Base-by-base conservation (phyloP, 2,113 vertebrate species). In the Ptychochromis oligacanthus region DNA sequence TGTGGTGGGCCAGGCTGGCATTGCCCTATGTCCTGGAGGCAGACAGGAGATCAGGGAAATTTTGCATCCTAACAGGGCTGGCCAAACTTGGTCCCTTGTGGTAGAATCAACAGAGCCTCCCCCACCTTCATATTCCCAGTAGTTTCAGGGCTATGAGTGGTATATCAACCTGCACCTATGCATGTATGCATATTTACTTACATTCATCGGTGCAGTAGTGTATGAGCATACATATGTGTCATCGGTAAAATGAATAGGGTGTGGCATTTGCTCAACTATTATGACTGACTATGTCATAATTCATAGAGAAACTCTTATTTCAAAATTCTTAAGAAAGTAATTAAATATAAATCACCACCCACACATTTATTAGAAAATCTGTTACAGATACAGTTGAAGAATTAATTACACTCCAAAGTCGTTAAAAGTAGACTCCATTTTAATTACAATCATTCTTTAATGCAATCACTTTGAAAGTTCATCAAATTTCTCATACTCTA, bases 331-430 rank as follows among this genome's bases (percentile, higher is more conserved):
- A 79, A 83, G 90, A 61, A 92, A 86, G 88, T 86, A 79, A 93
- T 94, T 93, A 92, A 93, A 89, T 85, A 93, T 90, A 89, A 93
- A 95, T 93, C 91, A 92, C 89, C 88, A 77, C 89, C 89, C 87
- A 81, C 89, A 90, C 93, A 93, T 94, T 92, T 93, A 92, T 92
- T 92, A 90, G 77, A 88, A 93, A 90, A 84, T 87, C 75, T 22
- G 81, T 75, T 90, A 64, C 28, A 92, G 93, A 94, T 94, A 93
- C 81, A 79, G 90, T 31, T 57, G 84, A 86, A 82, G 80, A 91
- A 94, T 94, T 94, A 93, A 95, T 94, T 88, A 91, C 80, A 52
- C 87, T 87, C 82, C 85, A 77, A 92, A 93, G 89, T 91, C 94
- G 93, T 95, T 94, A 94, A 94, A 94, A 94, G 87, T 88, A 91